Percentiles rank a stretch among this genome's conserved stretches.
Conservation (phyloP, 2,888 invertebrate species). For the Lasioglossum oenotherae region DNA sequence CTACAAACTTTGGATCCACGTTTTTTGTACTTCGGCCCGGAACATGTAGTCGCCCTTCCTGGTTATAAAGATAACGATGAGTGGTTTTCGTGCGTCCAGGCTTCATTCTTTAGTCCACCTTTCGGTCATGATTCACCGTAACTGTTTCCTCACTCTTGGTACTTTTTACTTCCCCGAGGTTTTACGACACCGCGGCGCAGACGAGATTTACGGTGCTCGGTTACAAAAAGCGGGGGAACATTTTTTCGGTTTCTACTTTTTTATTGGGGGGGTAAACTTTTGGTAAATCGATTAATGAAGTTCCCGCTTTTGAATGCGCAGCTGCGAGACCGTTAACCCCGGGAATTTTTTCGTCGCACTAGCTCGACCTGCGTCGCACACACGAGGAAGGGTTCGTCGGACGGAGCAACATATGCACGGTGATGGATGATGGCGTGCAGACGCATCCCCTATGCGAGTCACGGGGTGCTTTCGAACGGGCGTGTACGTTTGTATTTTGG, state of each 20-base stretch:
- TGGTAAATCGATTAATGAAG: not conserved
- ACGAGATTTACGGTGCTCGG: not conserved
- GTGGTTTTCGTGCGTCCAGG: not conserved
- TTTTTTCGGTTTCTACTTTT: not conserved
- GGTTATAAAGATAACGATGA: slow-evolving; percentile 3
- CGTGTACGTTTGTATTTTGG: slow-evolving; percentile 44
- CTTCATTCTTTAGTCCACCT: not conserved
- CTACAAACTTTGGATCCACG: not conserved
- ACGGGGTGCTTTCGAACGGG: slow-evolving; percentile 51
- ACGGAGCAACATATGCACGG: slow-evolving; percentile 73
- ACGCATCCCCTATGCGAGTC: slow-evolving; percentile 61
- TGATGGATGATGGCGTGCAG: slow-evolving; percentile 73
- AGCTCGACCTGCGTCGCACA: slow-evolving; percentile 27
- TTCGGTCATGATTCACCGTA: not conserved
- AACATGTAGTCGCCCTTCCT: not conserved
- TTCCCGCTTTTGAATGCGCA: slow-evolving; percentile 15
- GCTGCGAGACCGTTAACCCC: slow-evolving; percentile 61
- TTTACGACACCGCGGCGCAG: not conserved
- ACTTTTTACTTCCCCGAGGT: not conserved
- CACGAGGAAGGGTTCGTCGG: slow-evolving; percentile 53
- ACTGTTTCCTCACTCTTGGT: not conserved
- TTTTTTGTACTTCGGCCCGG: not conserved
- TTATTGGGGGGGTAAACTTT: slow-evolving; percentile 8
- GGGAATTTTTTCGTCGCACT: slow-evolving; percentile 50
- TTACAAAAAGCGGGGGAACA: not conserved